Evolutionary conservation across 2,888 invertebrate genomes (phyloP), one percentile per base, ranked within the genome.

Genomic region (Apotomis turbidana): DNA sequence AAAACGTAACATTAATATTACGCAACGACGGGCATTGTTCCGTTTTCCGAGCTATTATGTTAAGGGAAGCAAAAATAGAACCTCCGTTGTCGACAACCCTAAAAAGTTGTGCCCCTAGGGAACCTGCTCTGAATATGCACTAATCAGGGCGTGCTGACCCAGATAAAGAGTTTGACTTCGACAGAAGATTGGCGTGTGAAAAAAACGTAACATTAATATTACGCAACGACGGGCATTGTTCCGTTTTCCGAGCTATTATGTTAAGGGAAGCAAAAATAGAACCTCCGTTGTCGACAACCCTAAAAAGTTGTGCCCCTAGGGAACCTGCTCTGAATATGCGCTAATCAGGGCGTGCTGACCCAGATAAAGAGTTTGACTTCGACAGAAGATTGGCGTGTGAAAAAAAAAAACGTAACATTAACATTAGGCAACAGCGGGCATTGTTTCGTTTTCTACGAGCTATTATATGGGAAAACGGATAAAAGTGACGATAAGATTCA

Each of bases 381-480:
- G 41, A 15, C 15, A 70, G 59, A 60, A 72, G 68, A 72, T 71
- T 68, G 44, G 51, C 51, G 68, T 72, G 72, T 68, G 68, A 72
- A 63, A 15, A 15, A 68, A 68, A 72, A n/a, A n/a, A n/a, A n/a
- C 15, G 15, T 15, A 15, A 15, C 15, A 15, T 15, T 15, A n/a
- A n/a, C n/a, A n/a, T n/a, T n/a, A n/a, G n/a, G n/a, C n/a, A n/a
- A n/a, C 59, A 49, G 60, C 49, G 51, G 27, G 63, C 68, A 69
- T 69, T 70, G 68, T 69, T 5, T 12, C 54, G 41, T 8, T 64
- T 57, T 64, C 55, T 69, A 49, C 13, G 12, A 38, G 1, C 49
- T 63, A 49, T 64, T 57, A 60, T 64, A 59, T 64, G 68, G 73
- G 73, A 76, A 76, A 76, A 77, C 73, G 76, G 75, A 75, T 71